These are phyloP conservation scores for Choloepus didactylus DNA, from an alignment of 2,797 vertebrate species.

Conservation along the genomic window DNA sequence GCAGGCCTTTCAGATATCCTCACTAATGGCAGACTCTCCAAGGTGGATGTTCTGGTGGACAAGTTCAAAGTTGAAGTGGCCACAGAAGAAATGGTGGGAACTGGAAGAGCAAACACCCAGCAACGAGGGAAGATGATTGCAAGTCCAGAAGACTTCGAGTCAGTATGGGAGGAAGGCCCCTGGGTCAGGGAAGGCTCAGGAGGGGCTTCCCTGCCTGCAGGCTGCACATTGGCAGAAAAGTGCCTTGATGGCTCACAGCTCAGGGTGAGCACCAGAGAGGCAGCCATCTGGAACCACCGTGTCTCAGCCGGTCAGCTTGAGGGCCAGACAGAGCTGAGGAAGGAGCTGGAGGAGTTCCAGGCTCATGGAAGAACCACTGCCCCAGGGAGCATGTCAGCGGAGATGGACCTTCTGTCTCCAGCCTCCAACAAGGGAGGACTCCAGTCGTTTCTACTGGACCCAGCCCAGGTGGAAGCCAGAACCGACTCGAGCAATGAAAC, in stretches of 20 bases:
- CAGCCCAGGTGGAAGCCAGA: constrained; percentile 82
- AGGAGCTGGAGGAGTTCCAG: constrained; percentile 74
- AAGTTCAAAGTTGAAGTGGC: constrained; percentile 85
- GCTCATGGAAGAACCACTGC: constrained; percentile 55
- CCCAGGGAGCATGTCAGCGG: neutral
- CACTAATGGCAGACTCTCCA: constrained; percentile 75
- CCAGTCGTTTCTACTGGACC: constrained; percentile 69
- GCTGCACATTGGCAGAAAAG: neutral
- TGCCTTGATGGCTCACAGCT: constrained; percentile 41
- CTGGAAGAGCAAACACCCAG: constrained; percentile 66
- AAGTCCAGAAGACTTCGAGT: constrained; percentile 88
- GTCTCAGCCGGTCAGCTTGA: constrained; percentile 84
- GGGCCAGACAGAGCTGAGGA: constrained; percentile 82
- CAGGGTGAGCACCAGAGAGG: constrained; percentile 31
- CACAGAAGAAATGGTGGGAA: constrained; percentile 83
- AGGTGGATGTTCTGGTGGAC: constrained; percentile 84
- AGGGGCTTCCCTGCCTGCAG: constrained; percentile 63
- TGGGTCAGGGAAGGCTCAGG: constrained; percentile 72
- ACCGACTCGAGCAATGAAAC: constrained; percentile 79
- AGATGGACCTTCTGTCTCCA: constrained; percentile 57
- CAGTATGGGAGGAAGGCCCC: constrained; percentile 85
- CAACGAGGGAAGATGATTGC: constrained; percentile 86
- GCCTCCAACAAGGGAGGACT: constrained; percentile 81
- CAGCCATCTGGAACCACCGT: neutral
- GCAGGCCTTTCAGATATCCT: constrained; percentile 81